Base-by-base conservation (phyloP, 2,113 vertebrate genomes). In the Ciconia boyciana region DNA sequence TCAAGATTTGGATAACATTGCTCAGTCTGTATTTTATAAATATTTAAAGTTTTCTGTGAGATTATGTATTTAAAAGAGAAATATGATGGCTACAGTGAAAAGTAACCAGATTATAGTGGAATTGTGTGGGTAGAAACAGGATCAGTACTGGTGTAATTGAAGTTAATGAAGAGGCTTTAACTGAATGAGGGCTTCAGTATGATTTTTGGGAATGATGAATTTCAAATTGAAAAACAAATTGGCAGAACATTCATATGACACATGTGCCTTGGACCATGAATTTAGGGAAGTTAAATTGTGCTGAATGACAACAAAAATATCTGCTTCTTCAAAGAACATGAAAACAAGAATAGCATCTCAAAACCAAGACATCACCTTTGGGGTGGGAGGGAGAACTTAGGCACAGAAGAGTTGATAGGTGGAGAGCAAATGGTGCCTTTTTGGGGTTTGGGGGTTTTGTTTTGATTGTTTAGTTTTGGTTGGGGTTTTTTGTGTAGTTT, bases 391-490 rank as follows among this genome's bases (percentile, higher is more conserved):
- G 18, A 61, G 54, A 83, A 58, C 6, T 12, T 10, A 48, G 18
- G 13, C 32, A 24, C 19, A 31, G 44, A 66, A 68, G 39, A 68
- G 49, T 25, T 39, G 22, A n/a, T 15, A 7, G 13, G 6, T 66
- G 22, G 48, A 81, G 62, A 51, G 29, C 12, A 84, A 39, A n/a
- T 52, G 39, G 24, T n/a, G 28, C 2, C 25, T 41, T 44, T 64
- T 29, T 5, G 2, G 4, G 6, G 12, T 34, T 61, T 29, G 1
- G 10, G 16, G 12, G 3, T n/a, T 87, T 70, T 9, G 1, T 7
- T 79, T 68, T 36, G 26, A 8, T 49, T 34, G 21, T 52, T 72
- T 46, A 11, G 5, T 86, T 60, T 58, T 60, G 16, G 6, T 32
- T 66, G 18, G 8, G 2, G 1, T 19, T 26, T 17, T 14, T 22